Base-by-base conservation (phyloP, 2,797 vertebrate species). In the Onychomys torridus region DNA sequence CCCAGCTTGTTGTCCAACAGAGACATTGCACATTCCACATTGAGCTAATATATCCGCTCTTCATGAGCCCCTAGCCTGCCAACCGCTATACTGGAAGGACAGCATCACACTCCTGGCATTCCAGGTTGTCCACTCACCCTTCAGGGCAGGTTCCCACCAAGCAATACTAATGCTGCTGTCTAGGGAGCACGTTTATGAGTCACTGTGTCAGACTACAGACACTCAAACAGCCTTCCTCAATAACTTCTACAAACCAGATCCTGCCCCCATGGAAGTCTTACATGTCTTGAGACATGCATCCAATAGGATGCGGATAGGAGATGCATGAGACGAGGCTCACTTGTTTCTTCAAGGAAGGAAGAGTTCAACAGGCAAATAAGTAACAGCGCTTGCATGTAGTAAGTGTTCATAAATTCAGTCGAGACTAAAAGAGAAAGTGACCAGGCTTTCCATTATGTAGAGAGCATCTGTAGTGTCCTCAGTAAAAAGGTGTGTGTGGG, bases 221-320 rank as follows among this genome's bases (percentile, higher is more conserved):
- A 89, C 11, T 13, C 57, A 40, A 77, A 67, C 13, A 29, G 17
- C 17, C 63, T 95, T 86, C 65, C 16, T 94, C 19, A 11, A 9
- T 84, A 55, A 82, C 87, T 57, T 81, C 37, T 57, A 11, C 37
- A 71, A 29, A 34, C 67, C 52, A 95, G 90, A 67, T 90, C 46
- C 52, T 78, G 25, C 17, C 65, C 52, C 52, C 43, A 40, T 34
- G 57, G 43, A 79, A 89, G 83, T 89, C 67, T 67, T 27, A 10
- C 19, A 3, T 90, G 85, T 77, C n/a, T 83, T 83, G 87, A 85
- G 89, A 63, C 25, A 67, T 37, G 76, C 27, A 89, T 75, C 93
- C 52, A 81, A 90, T 75, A 75, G 77, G n/a, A 59, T 84, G 1
- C 46, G 90, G 67, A 32, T 17, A 12, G 3, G 76, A 83, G 81